A percentile compares a stretch with the other conserved stretches of the same genome.
Evolutionary conservation across 1,140 invertebrate species (phyloP).

Genomic region (Drosophila burlai): DNA sequence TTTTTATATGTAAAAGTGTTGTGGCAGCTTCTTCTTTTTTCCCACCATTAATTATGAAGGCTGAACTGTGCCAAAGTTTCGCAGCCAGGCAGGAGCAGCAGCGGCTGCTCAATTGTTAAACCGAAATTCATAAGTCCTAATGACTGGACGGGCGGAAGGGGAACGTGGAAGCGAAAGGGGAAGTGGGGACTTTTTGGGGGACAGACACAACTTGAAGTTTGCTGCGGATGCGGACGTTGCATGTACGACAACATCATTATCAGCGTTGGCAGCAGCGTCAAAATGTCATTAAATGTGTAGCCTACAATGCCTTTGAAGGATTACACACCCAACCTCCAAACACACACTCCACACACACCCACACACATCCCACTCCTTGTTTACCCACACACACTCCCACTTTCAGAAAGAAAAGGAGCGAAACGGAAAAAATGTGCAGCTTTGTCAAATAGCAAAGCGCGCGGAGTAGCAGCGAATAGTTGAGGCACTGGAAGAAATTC

Average conservation of each 20-base stretch:
- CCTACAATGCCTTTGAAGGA: slow-evolving; percentile 78
- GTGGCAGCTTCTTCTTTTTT: slow-evolving; percentile 3
- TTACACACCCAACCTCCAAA: slow-evolving; percentile 50
- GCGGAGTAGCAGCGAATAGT: slow-evolving; percentile 44
- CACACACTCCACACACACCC: slow-evolving; percentile 8
- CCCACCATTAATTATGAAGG: slow-evolving; percentile 54
- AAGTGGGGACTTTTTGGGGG: slow-evolving; percentile 7
- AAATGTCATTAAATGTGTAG: slow-evolving; percentile 80
- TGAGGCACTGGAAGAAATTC: slow-evolving; percentile 11
- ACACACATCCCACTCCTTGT: slow-evolving; percentile 12
- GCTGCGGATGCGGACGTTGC: slow-evolving; percentile 65
- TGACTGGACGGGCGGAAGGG: slow-evolving; percentile 9
- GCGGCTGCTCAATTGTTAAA: slow-evolving; percentile 51
- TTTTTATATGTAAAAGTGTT: slow-evolving; percentile 30
- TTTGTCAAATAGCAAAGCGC: slow-evolving; percentile 73
- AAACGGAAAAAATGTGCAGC: slow-evolving; percentile 68
- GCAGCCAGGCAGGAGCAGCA: slow-evolving; percentile 15
- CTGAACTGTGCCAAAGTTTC: slow-evolving; percentile 56
- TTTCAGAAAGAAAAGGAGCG: slow-evolving; percentile 41
- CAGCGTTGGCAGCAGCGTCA: slow-evolving; percentile 78
- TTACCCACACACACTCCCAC: slow-evolving; percentile 30
- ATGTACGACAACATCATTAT: slow-evolving; percentile 75
- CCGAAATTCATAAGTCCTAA: slow-evolving; percentile 54
- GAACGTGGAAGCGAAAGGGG: neutral
- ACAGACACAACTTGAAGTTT: slow-evolving; percentile 60